phyloP scores from a whole-genome alignment of 2,888 invertebrate genomes.

The Ypsolopha sequella region DNA sequence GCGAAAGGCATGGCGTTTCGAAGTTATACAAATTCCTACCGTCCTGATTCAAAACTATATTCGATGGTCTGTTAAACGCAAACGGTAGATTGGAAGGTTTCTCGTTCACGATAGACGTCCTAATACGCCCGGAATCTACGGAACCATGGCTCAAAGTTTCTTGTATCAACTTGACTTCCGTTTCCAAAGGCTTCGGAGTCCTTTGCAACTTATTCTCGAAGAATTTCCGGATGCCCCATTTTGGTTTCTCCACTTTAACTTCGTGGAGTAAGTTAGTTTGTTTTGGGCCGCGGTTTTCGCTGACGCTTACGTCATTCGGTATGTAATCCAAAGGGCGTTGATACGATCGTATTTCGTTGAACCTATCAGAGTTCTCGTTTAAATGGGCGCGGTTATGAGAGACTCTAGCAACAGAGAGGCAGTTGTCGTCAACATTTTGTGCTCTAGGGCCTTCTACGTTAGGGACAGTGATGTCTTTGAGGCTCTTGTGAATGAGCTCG shows the following conservation, averaged over 20 bases:
- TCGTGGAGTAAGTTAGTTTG: constrained; percentile 54
- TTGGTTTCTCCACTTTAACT: constrained; percentile 41
- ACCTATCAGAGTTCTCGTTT: constrained; percentile 33
- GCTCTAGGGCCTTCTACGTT: constrained; percentile 18
- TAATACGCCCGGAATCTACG: constrained; percentile 23
- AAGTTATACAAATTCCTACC: constrained; percentile 27
- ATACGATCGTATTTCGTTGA: constrained; percentile 49
- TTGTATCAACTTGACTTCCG: constrained; percentile 67
- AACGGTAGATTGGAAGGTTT: constrained; percentile 33
- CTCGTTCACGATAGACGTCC: constrained; percentile 39
- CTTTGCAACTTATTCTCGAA: constrained; percentile 46
- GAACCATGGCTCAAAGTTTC: constrained; percentile 22
- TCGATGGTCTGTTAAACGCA: constrained; percentile 36
- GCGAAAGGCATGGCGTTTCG: constrained; percentile 55
- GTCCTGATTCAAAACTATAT: constrained; percentile 38
- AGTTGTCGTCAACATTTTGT: constrained; percentile 33
- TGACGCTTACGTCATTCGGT: constrained; percentile 76
- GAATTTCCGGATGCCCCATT: constrained; percentile 52
- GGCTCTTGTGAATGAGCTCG: constrained; percentile 73
- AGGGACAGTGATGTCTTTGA: constrained; percentile 61
- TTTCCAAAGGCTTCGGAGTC: constrained; percentile 45
- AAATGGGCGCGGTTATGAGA: constrained; percentile 22
- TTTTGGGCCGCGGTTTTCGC: constrained; percentile 43
- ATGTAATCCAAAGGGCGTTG: constrained; percentile 73
- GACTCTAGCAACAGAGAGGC: constrained; percentile 45